These are phyloP conservation scores for Spisula subtruncata DNA, from an alignment of 2,888 invertebrate species.

Conservation along the genomic window DNA sequence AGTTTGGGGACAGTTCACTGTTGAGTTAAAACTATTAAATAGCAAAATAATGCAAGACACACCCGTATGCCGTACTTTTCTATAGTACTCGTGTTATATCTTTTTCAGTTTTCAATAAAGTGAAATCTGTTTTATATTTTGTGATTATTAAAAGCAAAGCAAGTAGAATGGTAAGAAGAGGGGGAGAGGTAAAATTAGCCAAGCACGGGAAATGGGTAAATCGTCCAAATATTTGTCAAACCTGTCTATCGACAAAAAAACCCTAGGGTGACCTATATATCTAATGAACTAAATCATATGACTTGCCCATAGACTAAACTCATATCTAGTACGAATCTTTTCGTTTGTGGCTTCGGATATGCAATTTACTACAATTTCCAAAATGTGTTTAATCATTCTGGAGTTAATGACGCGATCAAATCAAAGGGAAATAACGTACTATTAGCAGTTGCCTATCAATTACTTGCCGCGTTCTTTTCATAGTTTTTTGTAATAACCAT, in stretches of 20 bases:
- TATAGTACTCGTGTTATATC: not conserved
- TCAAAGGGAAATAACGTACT: not conserved
- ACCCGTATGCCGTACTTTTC: too few species aligned
- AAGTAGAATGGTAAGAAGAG: too few species aligned
- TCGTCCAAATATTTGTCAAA: too few species aligned
- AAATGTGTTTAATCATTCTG: conserved; percentile 22
- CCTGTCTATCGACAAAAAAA: not conserved
- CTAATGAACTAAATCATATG: not conserved
- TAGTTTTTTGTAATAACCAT: conserved; percentile 23
- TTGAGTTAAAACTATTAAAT: too few species aligned
- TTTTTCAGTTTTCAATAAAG: not conserved
- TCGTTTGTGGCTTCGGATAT: not conserved
- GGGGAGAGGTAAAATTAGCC: too few species aligned
- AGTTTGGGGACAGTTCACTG: too few species aligned
- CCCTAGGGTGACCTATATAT: not conserved
- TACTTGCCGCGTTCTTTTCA: not conserved
- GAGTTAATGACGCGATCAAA: conserved; percentile 9
- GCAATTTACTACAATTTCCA: not conserved
- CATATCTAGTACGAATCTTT: not conserved
- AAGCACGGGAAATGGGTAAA: too few species aligned
- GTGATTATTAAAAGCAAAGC: too few species aligned
- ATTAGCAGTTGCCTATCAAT: conserved; percentile 18
- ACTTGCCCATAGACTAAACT: not conserved
- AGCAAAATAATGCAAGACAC: too few species aligned
- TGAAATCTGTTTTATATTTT: not conserved